Conservation (phyloP, 1,140 invertebrate genomes). For the Formica exsecta region DNA sequence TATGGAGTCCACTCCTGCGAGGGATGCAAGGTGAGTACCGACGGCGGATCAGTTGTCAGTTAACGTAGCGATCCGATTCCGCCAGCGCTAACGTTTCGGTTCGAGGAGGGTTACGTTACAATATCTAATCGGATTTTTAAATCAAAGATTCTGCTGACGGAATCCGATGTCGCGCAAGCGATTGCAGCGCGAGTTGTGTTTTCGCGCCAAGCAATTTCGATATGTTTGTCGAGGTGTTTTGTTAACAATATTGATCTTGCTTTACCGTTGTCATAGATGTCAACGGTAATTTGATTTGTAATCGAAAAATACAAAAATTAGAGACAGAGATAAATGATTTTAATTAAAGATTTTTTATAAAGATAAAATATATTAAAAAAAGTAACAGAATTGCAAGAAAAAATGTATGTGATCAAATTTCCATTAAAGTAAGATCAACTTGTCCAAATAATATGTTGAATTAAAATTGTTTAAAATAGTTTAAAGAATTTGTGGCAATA, state of each 20-base stretch:
- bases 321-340: not conserved
- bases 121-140: not conserved
- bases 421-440: not conserved
- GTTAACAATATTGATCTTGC: not conserved
- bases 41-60: not conserved
- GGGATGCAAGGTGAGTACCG: slow-evolving; percentile 97
- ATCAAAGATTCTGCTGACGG: slow-evolving; percentile 5
- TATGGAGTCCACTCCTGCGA: slow-evolving; percentile 99
- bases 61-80: slow-evolving; percentile 21
- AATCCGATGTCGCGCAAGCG: slow-evolving; percentile 5
- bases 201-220: slow-evolving; percentile 37
- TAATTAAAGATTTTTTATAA: slow-evolving; percentile 12
- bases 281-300: not conserved
- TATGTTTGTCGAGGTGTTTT: not conserved
- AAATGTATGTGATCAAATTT: not conserved
- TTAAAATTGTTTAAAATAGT: not conserved
- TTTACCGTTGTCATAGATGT: not conserved
- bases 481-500: not conserved
- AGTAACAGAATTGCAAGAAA: not conserved
- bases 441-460: not conserved
- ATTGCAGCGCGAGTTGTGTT: not conserved
- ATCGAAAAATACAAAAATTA: not conserved
- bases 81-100: not conserved
- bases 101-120: not conserved
- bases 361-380: not conserved